These are phyloP conservation scores for Tenthredo livida DNA, from an alignment of 2,888 invertebrate species.

Conservation along the genomic window DNA sequence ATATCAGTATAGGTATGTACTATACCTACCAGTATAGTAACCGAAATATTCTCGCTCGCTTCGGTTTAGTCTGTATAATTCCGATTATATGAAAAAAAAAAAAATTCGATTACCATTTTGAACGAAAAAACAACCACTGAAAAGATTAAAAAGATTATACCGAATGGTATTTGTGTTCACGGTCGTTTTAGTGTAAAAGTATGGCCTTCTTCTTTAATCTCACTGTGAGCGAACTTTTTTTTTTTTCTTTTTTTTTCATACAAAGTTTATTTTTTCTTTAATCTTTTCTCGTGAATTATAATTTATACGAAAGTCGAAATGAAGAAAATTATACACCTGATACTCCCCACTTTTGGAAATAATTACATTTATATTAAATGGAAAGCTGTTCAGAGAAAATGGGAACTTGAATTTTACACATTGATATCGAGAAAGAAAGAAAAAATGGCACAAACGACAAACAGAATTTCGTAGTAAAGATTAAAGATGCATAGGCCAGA, in stretches of 20 bases:
- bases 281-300: conserved; percentile 2
- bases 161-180: not conserved
- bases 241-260: not conserved
- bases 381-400: not conserved
- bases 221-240: not conserved
- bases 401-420: not conserved
- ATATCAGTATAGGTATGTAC: not conserved
- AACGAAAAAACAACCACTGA: conserved; percentile 11
- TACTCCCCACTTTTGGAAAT: not conserved
- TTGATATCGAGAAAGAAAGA: not conserved
- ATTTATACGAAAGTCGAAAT: conserved; percentile 1
- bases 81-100: not conserved
- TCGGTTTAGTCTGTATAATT: not conserved
- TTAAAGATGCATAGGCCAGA: not conserved
- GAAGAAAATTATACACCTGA: not conserved
- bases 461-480: not conserved
- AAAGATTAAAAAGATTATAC: conserved; percentile 14
- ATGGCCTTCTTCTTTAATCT: conserved; percentile 24
- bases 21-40: not conserved
- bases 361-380: not conserved
- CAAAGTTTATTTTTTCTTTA: conserved; percentile 27
- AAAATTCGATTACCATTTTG: conserved; percentile 21
- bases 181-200: not conserved
- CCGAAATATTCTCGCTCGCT: not conserved
- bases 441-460: not conserved